Conservation (phyloP, 2,113 vertebrate species). For the Colistium nudipinnis region DNA sequence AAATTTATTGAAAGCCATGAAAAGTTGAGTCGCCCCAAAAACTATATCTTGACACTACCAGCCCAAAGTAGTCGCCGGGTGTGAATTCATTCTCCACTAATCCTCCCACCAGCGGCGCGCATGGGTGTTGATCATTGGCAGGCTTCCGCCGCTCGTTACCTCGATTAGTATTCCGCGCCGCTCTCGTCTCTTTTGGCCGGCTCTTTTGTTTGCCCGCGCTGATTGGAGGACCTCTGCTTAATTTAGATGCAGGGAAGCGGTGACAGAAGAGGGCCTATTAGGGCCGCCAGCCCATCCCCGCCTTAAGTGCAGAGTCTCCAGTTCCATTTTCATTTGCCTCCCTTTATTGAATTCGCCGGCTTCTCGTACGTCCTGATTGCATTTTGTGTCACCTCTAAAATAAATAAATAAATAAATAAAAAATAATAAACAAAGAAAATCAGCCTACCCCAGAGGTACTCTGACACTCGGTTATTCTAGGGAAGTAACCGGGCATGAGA, state of each 20-base stretch:
- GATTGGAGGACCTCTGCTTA: constrained; percentile 71
- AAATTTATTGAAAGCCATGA: too few species aligned
- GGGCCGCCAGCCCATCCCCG: constrained; percentile 57
- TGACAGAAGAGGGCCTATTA: constrained; percentile 78
- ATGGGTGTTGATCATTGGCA: background rate
- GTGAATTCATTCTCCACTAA: background rate
- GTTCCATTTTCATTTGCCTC: constrained; percentile 76
- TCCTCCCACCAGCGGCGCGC: background rate
- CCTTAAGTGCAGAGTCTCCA: constrained; percentile 76
- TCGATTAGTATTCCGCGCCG: constrained; percentile 62
- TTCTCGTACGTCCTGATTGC: constrained; percentile 74
- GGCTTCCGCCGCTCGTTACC: constrained; percentile 24
- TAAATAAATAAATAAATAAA: constrained; percentile 7
- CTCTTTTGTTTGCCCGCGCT: constrained; percentile 72
- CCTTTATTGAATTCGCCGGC: constrained; percentile 76
- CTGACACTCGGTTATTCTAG: constrained; percentile 24
- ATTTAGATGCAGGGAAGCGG: constrained; percentile 76
- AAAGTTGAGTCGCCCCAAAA: too few species aligned
- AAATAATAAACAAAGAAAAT: background rate
- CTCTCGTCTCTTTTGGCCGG: constrained; percentile 55
- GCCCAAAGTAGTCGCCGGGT: background rate
- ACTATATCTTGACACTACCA: background rate
- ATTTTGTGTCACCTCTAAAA: constrained; percentile 80
- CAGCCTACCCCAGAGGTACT: background rate
- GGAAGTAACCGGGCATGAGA: constrained; percentile 13